Evolutionary conservation across 92 coral and sea anemone genomes (phyloP).

Genomic region (Porites divaricata): DNA sequence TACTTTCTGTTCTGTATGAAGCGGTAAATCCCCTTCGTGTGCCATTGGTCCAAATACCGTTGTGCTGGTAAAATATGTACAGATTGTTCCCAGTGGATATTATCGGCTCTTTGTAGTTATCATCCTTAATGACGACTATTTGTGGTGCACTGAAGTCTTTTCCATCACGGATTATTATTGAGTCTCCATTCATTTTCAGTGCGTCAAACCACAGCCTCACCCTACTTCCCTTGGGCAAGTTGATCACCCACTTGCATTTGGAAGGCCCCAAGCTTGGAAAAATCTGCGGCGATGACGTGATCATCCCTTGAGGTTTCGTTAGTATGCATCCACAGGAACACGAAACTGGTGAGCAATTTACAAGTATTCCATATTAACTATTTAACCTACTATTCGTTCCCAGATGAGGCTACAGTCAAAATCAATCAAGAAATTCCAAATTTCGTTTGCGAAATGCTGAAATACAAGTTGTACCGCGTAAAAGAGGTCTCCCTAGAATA

Average conservation of each 20-base stretch:
- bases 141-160: constrained; percentile 76
- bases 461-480: no score
- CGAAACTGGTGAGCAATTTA: background rate
- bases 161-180: constrained; percentile 84
- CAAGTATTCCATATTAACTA: background rate
- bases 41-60: constrained; percentile 82
- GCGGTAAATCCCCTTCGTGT: constrained; percentile 86
- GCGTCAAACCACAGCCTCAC: constrained; percentile 94
- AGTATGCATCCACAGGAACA: constrained; percentile 93
- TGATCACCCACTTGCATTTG: constrained; percentile 86
- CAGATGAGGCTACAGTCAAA: background rate
- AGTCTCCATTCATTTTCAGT: constrained; percentile 79
- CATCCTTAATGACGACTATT: constrained; percentile 66
- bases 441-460: no score
- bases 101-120: constrained; percentile 46
- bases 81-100: constrained; percentile 68
- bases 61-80: constrained; percentile 77
- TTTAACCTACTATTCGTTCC: background rate
- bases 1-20: constrained; percentile 67
- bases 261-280: constrained; percentile 61
- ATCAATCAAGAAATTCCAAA: no score
- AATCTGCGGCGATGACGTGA: constrained; percentile 88
- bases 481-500: no score
- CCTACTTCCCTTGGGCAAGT: constrained; percentile 49
- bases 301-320: constrained; percentile 82